Conservation (phyloP, 2,113 vertebrate genomes). For the Microcebus ravelobensis region DNA sequence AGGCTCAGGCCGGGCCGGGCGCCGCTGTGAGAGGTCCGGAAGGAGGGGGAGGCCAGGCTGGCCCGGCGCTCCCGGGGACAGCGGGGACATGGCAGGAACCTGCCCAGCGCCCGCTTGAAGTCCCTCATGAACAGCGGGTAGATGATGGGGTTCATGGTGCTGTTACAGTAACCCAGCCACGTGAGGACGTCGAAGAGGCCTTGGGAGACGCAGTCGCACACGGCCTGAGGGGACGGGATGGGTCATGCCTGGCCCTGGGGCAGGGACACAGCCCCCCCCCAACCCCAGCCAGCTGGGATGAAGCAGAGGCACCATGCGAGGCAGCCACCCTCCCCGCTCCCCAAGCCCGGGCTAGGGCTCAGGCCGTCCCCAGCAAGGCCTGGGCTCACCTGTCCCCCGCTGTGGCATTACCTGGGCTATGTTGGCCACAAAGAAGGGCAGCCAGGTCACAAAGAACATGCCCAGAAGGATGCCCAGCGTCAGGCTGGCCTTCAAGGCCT, state of each 20-base stretch:
- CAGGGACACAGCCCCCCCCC: background rate
- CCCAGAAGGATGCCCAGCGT: constrained; percentile 95
- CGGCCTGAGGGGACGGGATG: constrained; percentile 84
- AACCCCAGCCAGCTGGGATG: background rate
- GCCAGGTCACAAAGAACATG: constrained; percentile 97
- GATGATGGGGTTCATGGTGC: constrained; percentile 99
- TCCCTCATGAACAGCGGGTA: constrained; percentile 98
- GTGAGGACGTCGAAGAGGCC: constrained; percentile 95
- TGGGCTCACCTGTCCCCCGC: background rate
- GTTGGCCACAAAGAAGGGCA: constrained; percentile 96
- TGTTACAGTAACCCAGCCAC: constrained; percentile 99
- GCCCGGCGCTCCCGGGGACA: constrained; percentile 82
- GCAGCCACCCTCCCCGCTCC: background rate
- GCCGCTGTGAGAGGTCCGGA: constrained; percentile 93
- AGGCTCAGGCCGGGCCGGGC: constrained; percentile 80
- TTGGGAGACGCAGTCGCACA: constrained; percentile 91
- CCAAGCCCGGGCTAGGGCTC: fast-evolving
- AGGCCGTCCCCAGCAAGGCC: background rate
- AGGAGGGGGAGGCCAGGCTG: constrained; percentile 91
- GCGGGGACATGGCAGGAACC: constrained; percentile 91
- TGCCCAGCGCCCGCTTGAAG: constrained; percentile 95
- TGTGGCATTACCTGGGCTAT: constrained; percentile 91
- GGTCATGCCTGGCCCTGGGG: background rate
- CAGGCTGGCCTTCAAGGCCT: constrained; percentile 96
- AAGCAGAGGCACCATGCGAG: fast-evolving